phyloP scores from a whole-genome alignment of 2,888 invertebrate genomes.

The Leptopilina syphax region DNA sequence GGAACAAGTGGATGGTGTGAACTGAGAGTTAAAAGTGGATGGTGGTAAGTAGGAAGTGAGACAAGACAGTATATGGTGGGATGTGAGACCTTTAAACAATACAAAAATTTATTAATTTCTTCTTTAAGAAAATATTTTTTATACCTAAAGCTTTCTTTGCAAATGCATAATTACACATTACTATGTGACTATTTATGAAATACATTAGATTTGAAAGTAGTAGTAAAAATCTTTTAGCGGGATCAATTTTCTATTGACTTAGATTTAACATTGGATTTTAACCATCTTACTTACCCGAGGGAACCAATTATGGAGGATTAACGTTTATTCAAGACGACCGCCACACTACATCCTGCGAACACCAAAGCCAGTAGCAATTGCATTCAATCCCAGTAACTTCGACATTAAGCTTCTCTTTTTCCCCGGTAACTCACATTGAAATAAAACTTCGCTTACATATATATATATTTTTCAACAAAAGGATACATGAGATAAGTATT shows the following conservation, averaged over 20 bases:
- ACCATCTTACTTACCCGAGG: slow-evolving; percentile 53
- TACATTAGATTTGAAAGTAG: slow-evolving; percentile 2
- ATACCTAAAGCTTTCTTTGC: no score
- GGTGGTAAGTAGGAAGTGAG: no score
- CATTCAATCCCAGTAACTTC: slow-evolving; percentile 61
- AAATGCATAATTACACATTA: no score
- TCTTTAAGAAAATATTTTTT: no score
- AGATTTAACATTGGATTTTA: slow-evolving; percentile 50
- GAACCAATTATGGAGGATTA: slow-evolving; percentile 59
- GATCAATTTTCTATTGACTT: slow-evolving; percentile 52
- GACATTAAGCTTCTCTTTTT: slow-evolving; percentile 57
- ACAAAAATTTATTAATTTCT: no score
- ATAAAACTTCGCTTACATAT: slow-evolving; percentile 44
- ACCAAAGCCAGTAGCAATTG: slow-evolving; percentile 55
- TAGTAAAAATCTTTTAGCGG: slow-evolving; percentile 37
- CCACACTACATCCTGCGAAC: slow-evolving; percentile 42
- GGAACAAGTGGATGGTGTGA: no score
- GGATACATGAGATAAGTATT: no score
- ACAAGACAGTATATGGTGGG: no score
- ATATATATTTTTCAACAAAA: not conserved
- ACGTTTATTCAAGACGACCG: slow-evolving; percentile 57
- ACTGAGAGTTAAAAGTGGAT: no score
- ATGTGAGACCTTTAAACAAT: no score
- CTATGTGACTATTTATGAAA: not conserved
- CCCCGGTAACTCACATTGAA: slow-evolving; percentile 53